Conservation (phyloP, 2,888 invertebrate genomes). For the Pimpla rufipes region DNA sequence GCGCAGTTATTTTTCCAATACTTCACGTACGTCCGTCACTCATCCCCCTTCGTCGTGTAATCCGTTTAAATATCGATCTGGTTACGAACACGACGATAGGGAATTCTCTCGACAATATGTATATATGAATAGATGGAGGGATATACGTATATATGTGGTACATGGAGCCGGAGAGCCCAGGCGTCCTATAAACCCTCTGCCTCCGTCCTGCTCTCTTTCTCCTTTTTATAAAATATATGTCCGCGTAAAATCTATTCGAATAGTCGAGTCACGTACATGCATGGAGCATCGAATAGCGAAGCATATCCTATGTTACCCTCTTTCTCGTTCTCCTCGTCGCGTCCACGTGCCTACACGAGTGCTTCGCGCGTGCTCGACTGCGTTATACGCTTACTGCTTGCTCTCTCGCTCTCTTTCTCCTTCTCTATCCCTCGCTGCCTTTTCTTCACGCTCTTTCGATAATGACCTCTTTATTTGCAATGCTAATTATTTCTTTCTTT, state of each 20-base stretch:
- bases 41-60: conserved; percentile 22
- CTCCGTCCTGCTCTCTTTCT: neutral
- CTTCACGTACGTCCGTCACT: conserved; percentile 34
- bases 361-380: conserved; percentile 10
- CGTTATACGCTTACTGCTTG: conserved; percentile 5
- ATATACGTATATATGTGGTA: neutral
- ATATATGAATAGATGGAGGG: neutral
- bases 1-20: conserved; percentile 45
- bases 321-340: conserved; percentile 42
- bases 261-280: conserved; percentile 62
- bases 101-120: conserved; percentile 42
- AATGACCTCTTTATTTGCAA: conserved; percentile 10
- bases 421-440: neutral
- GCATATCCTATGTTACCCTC: conserved; percentile 50
- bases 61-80: conserved; percentile 63
- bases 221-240: conserved; percentile 53
- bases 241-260: conserved; percentile 48
- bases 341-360: conserved; percentile 38
- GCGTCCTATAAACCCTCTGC: conserved; percentile 33
- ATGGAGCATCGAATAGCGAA: conserved; percentile 65
- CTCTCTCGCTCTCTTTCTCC: neutral
- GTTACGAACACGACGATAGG: conserved; percentile 31
- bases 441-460: neutral
- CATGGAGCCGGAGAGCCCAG: neutral
- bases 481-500: conserved; percentile 4